Conservation (phyloP, 2,888 invertebrate species). For the Drosophila infuscata region DNA sequence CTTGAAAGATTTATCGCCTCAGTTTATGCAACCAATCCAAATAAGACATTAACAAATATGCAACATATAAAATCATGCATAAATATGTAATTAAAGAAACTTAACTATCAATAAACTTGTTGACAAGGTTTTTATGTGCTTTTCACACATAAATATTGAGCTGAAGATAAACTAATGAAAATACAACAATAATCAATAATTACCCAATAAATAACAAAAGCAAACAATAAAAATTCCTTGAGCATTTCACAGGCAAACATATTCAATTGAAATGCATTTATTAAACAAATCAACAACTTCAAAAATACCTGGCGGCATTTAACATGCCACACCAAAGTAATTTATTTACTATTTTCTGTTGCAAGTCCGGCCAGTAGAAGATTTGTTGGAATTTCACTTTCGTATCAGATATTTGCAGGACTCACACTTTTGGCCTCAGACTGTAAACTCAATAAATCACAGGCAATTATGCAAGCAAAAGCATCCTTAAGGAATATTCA, state of each 20-base stretch:
- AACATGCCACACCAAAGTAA: constrained; percentile 24
- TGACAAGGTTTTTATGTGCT: not conserved
- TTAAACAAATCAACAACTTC: constrained; percentile 20
- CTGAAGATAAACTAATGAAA: not conserved
- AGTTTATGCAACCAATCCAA: not conserved
- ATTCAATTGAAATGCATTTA: constrained; percentile 21
- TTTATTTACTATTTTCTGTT: constrained; percentile 20
- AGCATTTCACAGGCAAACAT: constrained; percentile 9
- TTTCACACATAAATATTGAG: not conserved
- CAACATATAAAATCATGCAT: not conserved
- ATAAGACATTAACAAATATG: not conserved
- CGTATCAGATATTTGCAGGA: constrained; percentile 38
- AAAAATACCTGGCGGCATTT: constrained; percentile 9
- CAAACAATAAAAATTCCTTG: not conserved
- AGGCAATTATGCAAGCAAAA: constrained; percentile 76
- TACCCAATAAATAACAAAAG: not conserved
- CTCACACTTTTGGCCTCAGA: constrained; percentile 34
- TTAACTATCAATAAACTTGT: not conserved
- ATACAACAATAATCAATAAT: constrained; percentile 4
- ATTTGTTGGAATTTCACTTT: constrained; percentile 60
- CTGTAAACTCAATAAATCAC: constrained; percentile 72
- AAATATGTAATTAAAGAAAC: not conserved
- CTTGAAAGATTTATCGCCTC: not conserved
- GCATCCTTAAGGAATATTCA: constrained; percentile 79
- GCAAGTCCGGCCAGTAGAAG: not conserved